Base-by-base conservation (phyloP, 2,888 invertebrate species). In the Acrobasis suavella region DNA sequence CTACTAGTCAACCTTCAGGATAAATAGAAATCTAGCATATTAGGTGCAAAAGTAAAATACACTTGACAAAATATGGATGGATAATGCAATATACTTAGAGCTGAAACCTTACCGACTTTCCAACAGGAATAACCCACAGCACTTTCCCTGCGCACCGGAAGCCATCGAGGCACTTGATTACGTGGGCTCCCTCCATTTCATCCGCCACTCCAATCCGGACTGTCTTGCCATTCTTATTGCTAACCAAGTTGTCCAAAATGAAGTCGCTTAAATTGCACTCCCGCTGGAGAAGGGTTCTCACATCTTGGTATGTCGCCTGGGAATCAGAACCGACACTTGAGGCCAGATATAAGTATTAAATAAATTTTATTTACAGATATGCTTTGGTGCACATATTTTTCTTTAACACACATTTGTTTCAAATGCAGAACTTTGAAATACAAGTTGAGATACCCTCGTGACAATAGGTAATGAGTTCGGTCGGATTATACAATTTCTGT, bases 271-370 rank as follows among this genome's bases (percentile, higher is more conserved):
- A 77, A 42, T 82, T 83, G 68, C 89, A 89, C 72, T 87, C 80
- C 62, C 81, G 77, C 63, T 80, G 86, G 56, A 91, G 82, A 5
- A 91, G 67, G 5, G 71, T 46, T 65, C 90, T 91, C 15, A 91
- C 70, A 58, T 89, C 87, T 63, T 82, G 81, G 68, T 86, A 91
- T 69, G 83, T 90, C 0, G 81, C 78, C 91, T 91, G 80, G 14
- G 77, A 79, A 63, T 46, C 65, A 50, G 37, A 60, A 10, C 14
- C 14, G 14, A 14, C 5, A 32, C 32, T 32, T 8, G 22, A 32
- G 32, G 2, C 32, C 32, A 32, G 32, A 32, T 32, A 32, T 32
- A 32, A 0, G 22, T 3, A 22, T 22, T 22, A 7, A 6, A 2
- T 32, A 6, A 7, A 32, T 32, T 32, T 32, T 32, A 6, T 32